Evolutionary conservation across 2,113 vertebrate species (phyloP).

Genomic region (Desmodus rotundus): DNA sequence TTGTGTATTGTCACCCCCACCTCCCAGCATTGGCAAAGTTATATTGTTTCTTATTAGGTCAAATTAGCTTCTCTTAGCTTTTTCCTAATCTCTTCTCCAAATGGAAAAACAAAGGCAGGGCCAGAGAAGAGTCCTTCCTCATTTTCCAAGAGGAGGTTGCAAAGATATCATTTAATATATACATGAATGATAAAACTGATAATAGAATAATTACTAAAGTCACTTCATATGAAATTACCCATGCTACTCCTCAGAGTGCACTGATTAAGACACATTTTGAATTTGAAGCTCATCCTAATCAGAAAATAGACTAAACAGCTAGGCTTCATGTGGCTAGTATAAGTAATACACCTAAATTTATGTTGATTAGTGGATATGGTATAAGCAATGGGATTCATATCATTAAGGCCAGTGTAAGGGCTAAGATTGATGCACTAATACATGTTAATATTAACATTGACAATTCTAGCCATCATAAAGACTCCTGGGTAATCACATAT

Average conservation of each 20-base stretch:
- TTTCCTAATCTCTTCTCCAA: background rate
- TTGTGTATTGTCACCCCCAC: background rate
- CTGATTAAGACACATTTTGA: background rate
- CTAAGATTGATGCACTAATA: rapidly evolving
- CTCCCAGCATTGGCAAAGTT: background rate
- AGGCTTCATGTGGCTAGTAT: background rate
- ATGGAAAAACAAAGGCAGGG: background rate
- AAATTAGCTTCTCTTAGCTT: background rate
- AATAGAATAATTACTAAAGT: rapidly evolving
- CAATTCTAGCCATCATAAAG: rapidly evolving
- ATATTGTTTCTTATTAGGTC: background rate
- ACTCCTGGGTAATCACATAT: rapidly evolving
- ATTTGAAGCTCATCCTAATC: background rate
- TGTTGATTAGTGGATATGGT: rapidly evolving
- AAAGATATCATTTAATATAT: background rate
- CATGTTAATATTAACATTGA: rapidly evolving
- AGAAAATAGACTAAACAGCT: background rate
- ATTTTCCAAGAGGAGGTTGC: background rate
- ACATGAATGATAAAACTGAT: rapidly evolving
- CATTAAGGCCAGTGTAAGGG: rapidly evolving
- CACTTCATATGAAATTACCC: rapidly evolving
- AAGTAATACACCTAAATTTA: rapidly evolving
- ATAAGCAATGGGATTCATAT: rapidly evolving
- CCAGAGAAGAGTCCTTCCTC: background rate
- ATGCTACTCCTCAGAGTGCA: rapidly evolving